Evolutionary conservation across 2,797 vertebrate species (phyloP).

Genomic region (Parauchenoglanis punctatus): DNA sequence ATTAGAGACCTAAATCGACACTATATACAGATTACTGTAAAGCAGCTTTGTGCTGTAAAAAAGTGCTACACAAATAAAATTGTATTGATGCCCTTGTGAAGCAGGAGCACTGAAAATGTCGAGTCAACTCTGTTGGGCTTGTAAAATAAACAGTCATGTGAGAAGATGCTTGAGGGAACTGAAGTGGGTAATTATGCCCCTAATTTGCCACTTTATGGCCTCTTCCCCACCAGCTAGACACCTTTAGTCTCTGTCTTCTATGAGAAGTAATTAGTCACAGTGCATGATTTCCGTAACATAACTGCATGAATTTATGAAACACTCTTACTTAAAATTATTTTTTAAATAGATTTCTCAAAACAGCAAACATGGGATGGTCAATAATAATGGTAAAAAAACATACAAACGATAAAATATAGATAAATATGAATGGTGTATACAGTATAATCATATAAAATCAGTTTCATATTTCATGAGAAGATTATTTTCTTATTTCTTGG

Average conservation of each 20-base stretch:
- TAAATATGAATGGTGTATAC: not conserved
- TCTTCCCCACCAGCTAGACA: constrained; percentile 29
- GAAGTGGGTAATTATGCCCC: constrained; percentile 42
- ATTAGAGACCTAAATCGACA: not conserved
- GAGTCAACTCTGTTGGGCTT: constrained; percentile 16
- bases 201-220: constrained; percentile 42
- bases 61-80: not conserved
- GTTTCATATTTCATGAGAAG: not conserved
- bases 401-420: not conserved
- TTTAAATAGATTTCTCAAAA: not conserved
- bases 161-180: constrained; percentile 36
- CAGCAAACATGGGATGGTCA: not conserved
- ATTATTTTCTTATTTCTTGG: not conserved
- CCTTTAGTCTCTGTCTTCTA: constrained; percentile 32
- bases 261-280: constrained; percentile 15
- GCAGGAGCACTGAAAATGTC: not conserved
- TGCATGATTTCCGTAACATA: not conserved
- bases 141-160: constrained; percentile 37
- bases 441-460: not conserved
- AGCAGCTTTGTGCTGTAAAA: not conserved
- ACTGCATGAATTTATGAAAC: not conserved
- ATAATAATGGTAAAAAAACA: not conserved
- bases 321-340: too few relatives aligned
- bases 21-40: not conserved
- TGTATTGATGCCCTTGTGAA: not conserved